A percentile compares a stretch with the other conserved stretches of the same genome.
These are phyloP conservation scores for Agrochola macilenta DNA, from an alignment of 2,888 invertebrate species.

Conservation along the genomic window DNA sequence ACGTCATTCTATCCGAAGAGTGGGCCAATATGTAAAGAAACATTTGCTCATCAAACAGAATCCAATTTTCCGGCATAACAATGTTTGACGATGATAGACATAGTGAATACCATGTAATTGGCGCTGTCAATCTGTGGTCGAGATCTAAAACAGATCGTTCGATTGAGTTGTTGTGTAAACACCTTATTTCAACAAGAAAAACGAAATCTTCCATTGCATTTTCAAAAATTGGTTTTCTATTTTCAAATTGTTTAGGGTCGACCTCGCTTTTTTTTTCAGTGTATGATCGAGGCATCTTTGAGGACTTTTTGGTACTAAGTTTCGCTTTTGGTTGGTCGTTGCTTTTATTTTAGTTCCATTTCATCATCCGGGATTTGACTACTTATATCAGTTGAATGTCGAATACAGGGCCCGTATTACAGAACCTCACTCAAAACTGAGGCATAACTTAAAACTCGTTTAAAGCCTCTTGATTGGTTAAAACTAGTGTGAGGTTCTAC, in stretches of 20 bases:
- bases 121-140: constrained; percentile 50
- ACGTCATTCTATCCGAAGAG: constrained; percentile 45
- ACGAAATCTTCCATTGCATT: neutral
- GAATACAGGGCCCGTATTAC: neutral
- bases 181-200: constrained; percentile 9
- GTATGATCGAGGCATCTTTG: neutral
- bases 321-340: no score
- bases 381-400: neutral
- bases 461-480: no score
- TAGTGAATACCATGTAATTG: constrained; percentile 61
- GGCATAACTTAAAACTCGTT: no score
- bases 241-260: neutral
- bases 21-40: constrained; percentile 54
- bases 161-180: constrained; percentile 54
- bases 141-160: constrained; percentile 52
- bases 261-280: neutral
- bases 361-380: neutral
- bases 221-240: neutral
- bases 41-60: constrained; percentile 54
- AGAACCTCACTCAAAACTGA: no score
- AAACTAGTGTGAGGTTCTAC: no score
- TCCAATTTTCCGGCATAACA: constrained; percentile 58
- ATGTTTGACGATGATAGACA: constrained; percentile 55
- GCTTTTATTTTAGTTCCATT: neutral
- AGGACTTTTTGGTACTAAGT: neutral